Evolutionary conservation across 2,797 vertebrate genomes (phyloP), one percentile per base, ranked within the genome.

Genomic region (Leuciscus waleckii): DNA sequence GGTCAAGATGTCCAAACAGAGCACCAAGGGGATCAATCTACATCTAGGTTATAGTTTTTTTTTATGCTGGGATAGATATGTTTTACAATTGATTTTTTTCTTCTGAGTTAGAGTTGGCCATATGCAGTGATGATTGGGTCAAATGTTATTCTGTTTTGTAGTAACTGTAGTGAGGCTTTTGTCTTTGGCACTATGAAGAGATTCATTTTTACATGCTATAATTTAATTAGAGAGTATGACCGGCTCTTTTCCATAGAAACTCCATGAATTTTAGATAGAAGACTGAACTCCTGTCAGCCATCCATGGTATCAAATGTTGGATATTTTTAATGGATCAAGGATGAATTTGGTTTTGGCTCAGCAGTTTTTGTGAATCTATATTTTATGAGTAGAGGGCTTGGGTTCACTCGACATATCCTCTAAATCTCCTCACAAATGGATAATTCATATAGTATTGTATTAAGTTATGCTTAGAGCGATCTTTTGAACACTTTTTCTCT

Each of bases 171-270:
- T 67, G 61, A 67, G 11, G 77, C 23, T 79, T 79, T 32, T 82
- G 21, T 54, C 19, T 83, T 41, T 49, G 67, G 63, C 49, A 41
- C 41, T 29, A 37, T 63, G 56, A 61, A 43, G 23, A 79, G 74
- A 85, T 80, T 23, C 80, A 76, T 81, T 73, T 80, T 74, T 83
- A 68, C 68, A 83, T 85, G 75, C 68, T 43, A 19, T 79, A 79
- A 82, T 85, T 79, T 54, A 29, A 46, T 74, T 58, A 26, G 46
- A 75, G 23, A 65, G 41, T 75, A 75, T 83, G 71, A 37, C 81
- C 19, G 32, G 37, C 37, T 74, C 16, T 83, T 83, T 83, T 76
- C 81, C 81, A 49, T 65, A 46, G 26, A 74, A 63, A 37, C 41
- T 63, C 29, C 7, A 43, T 67, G 23, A 14, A 76, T 46, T 65